Conservation (phyloP, 2,113 vertebrate species). For the Tonatia bakeri region DNA sequence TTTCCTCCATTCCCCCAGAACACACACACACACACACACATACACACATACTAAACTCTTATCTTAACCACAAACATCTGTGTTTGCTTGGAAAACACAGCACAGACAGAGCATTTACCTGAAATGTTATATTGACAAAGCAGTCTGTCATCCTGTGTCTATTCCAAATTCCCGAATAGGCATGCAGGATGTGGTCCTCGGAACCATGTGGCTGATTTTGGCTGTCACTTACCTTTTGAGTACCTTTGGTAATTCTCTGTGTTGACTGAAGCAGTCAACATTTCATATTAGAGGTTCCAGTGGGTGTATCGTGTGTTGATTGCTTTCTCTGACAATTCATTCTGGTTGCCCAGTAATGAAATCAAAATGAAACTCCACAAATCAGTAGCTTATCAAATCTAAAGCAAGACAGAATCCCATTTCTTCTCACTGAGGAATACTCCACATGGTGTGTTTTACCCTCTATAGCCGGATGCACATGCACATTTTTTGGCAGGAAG, state of each 20-base stretch:
- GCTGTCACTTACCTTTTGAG: conserved; percentile 57
- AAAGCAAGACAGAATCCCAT: conserved; percentile 53
- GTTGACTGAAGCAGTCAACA: conserved; percentile 69
- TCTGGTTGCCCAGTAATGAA: conserved; percentile 70
- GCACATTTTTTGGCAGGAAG: background rate
- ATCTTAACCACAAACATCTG: background rate
- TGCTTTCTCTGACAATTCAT: conserved; percentile 73
- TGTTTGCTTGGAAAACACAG: background rate
- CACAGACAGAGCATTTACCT: background rate
- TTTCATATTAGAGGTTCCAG: conserved; percentile 67
- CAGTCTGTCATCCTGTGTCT: background rate
- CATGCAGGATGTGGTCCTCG: background rate
- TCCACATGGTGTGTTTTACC: background rate
- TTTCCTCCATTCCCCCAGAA: background rate
- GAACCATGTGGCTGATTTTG: conserved; percentile 50
- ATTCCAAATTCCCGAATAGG: conserved; percentile 20
- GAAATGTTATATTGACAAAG: conserved; percentile 37
- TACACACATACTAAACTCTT: background rate
- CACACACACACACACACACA: background rate
- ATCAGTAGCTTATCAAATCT: conserved; percentile 71
- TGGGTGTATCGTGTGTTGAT: conserved; percentile 65
- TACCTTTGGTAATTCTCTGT: conserved; percentile 65
- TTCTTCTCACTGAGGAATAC: conserved; percentile 26
- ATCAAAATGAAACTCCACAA: conserved; percentile 72
- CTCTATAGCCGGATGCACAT: background rate